Percentiles rank a stretch among this genome's conserved stretches.
phyloP scores from a whole-genome alignment of 1,140 invertebrate genomes.

The Amphibalanus amphitrite region DNA sequence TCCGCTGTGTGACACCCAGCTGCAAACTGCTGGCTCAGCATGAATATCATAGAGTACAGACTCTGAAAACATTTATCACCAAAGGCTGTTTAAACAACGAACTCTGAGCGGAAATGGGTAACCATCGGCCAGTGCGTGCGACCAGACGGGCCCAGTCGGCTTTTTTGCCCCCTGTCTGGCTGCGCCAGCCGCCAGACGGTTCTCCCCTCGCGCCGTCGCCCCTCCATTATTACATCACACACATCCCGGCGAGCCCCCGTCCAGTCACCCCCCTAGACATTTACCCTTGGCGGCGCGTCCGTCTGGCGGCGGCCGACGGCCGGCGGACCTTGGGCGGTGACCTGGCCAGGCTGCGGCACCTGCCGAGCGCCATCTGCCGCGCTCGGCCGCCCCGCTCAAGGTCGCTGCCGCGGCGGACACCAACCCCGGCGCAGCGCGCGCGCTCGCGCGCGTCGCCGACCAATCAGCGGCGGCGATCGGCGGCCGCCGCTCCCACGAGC shows the following conservation, averaged over 20 bases:
- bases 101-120: no score
- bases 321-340: neutral
- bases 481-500: neutral
- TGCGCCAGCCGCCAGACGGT: no score
- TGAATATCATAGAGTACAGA: no score
- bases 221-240: neutral
- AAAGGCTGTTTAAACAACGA: no score
- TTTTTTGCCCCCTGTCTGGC: no score
- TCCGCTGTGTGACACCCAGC: no score
- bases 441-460: neutral
- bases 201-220: neutral
- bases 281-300: neutral
- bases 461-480: neutral
- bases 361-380: neutral
- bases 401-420: no score
- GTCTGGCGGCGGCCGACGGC: neutral
- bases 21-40: no score
- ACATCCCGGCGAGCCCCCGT: neutral
- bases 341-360: neutral
- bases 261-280: neutral
- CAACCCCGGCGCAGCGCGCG: neutral
- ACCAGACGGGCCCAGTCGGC: no score
- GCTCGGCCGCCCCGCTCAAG: neutral
- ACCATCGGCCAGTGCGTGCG: no score
- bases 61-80: no score